These are phyloP conservation scores for Lycaena phlaeas DNA, from an alignment of 2,888 invertebrate genomes.

Conservation along the genomic window DNA sequence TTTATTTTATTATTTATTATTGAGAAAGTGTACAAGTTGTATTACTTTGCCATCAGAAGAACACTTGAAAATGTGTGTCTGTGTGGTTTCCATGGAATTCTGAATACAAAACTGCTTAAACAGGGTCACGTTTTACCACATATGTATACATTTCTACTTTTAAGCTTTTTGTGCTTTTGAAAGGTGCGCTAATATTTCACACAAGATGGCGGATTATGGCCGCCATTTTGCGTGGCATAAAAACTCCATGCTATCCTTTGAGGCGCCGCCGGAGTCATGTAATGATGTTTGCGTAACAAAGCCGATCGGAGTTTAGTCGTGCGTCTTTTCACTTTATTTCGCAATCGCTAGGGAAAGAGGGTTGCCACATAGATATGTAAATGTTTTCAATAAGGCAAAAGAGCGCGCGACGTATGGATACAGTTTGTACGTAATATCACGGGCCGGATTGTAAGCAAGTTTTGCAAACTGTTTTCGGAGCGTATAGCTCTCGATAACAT, in stretches of 20 bases:
- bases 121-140: constrained; percentile 1
- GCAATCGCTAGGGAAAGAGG: constrained; percentile 12
- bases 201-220: constrained; percentile 1
- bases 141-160: not conserved
- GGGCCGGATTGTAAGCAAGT: constrained; percentile 12
- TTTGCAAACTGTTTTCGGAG: constrained; percentile 11
- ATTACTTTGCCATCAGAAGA: too few species aligned
- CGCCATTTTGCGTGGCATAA: not conserved
- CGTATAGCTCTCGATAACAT: constrained; percentile 4
- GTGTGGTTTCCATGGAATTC: not conserved
- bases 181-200: constrained; percentile 1
- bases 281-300: constrained; percentile 7
- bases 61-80: not conserved
- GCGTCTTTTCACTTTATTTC: constrained; percentile 12
- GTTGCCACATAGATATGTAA: constrained; percentile 57
- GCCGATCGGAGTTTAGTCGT: constrained; percentile 11
- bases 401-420: constrained; percentile 21
- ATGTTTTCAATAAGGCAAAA: constrained; percentile 56
- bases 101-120: not conserved
- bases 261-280: constrained; percentile 1
- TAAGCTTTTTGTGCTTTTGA: not conserved
- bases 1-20: too few species aligned
- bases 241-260: not conserved
- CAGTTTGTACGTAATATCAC: constrained; percentile 12
- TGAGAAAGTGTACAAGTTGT: too few species aligned